A percentile compares a stretch with the other conserved stretches of the same genome.
These are phyloP conservation scores for Scaptomyza tumidula DNA, from an alignment of 2,888 invertebrate genomes.

Conservation along the genomic window DNA sequence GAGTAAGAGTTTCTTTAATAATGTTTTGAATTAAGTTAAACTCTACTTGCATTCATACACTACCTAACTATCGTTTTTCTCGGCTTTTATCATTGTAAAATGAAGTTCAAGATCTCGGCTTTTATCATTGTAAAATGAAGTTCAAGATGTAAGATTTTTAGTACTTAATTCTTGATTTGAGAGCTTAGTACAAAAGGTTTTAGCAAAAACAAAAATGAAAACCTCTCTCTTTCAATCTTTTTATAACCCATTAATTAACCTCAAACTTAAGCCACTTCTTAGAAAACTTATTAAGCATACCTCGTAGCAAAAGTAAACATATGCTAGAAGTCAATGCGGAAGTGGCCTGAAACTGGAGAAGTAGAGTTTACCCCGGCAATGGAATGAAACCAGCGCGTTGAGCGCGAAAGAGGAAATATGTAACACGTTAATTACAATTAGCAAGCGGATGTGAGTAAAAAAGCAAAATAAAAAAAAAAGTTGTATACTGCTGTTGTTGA, in stretches of 20 bases:
- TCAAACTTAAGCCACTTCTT: neutral
- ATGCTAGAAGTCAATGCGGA: constrained; percentile 45
- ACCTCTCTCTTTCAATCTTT: too few species aligned
- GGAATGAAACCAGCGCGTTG: constrained; percentile 9
- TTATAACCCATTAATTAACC: neutral
- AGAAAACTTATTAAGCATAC: constrained; percentile 1
- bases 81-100: too few species aligned
- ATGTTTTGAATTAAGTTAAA: too few species aligned
- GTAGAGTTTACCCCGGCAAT: constrained; percentile 1
- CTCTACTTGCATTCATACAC: too few species aligned
- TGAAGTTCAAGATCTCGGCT: too few species aligned
- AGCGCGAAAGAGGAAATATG: constrained; percentile 55
- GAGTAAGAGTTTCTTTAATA: too few species aligned
- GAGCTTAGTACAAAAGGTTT: too few species aligned
- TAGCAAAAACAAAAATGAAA: too few species aligned
- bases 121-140: too few species aligned
- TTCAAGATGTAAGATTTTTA: too few species aligned
- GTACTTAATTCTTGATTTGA: too few species aligned
- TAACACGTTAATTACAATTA: constrained; percentile 79
- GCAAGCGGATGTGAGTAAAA: constrained; percentile 65
- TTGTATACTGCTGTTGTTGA: constrained; percentile 50
- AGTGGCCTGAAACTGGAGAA: constrained; percentile 25
- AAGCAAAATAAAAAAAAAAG: constrained; percentile 4
- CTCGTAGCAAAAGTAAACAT: constrained; percentile 30
- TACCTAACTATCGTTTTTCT: too few species aligned